Evolutionary conservation across 53 echinoderm and acorn worm species (phyloP).

Genomic region (Holothuria leucospilota): DNA sequence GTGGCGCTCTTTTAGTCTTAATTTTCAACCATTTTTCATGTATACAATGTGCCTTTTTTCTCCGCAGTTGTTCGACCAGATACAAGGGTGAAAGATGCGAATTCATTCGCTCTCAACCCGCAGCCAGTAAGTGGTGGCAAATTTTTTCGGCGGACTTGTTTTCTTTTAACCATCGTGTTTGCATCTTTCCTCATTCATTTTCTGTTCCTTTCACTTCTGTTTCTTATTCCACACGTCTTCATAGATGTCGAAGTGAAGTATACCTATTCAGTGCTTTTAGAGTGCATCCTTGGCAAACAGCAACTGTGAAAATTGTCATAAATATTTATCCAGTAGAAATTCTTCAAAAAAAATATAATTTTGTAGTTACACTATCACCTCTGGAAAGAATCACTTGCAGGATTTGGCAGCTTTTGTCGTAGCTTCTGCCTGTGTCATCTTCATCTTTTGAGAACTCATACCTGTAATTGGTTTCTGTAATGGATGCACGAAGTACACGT

Average conservation of each 20-base stretch:
- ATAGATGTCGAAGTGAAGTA: slow-evolving; percentile 43
- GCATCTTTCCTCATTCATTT: slow-evolving; percentile 37
- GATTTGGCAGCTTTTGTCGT: too few species aligned
- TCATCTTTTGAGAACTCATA: too few species aligned
- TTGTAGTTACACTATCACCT: too few species aligned
- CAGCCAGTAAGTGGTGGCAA: slow-evolving; percentile 29
- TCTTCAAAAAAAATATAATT: too few species aligned
- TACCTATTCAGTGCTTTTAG: not conserved
- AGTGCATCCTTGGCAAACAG: too few species aligned
- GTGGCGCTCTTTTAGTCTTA: not conserved
- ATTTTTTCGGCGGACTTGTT: slow-evolving; percentile 41
- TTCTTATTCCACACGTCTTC: slow-evolving; percentile 13
- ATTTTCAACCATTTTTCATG: not conserved
- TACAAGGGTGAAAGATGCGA: slow-evolving; percentile 38
- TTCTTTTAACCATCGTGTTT: slow-evolving; percentile 47
- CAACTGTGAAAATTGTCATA: too few species aligned
- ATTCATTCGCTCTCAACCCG: slow-evolving; percentile 42
- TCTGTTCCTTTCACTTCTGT: slow-evolving; percentile 22
- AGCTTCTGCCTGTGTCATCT: too few species aligned
- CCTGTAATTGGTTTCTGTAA: too few species aligned
- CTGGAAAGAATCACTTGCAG: too few species aligned
- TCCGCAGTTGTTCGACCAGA: slow-evolving; percentile 27
- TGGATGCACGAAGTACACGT: too few species aligned
- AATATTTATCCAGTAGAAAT: too few species aligned
- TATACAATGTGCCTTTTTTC: slow-evolving; percentile 30